Base-by-base conservation (phyloP, 2,888 invertebrate species). In the Athalia cordata region DNA sequence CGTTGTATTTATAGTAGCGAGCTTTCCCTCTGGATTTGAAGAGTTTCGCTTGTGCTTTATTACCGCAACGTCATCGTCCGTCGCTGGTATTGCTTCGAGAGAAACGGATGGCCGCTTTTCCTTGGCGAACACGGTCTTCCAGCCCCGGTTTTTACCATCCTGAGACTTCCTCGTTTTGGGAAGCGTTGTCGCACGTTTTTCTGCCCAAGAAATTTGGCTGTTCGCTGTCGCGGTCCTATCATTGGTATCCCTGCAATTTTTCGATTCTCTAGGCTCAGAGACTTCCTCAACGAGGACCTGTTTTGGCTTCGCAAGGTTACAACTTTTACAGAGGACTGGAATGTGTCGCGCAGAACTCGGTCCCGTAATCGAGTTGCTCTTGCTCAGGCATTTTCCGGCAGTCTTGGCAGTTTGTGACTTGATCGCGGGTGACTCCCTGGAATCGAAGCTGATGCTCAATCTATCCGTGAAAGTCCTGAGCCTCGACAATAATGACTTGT, bases 401-500 rank as follows among this genome's bases (percentile, higher is more conserved):
- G 84, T 85, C 70, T 88, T 87, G 59, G 81, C 82, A 43, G 83
- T 68, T 7, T 80, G 74, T 67, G 86, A 87, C 3, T 83, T 79
- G n/a, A 81, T 76, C 3, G 86, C 29, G 29, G 29, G 85, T 5
- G 89, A 81, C 13, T 91, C 92, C 81, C 89, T 91, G 43, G 88
- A 87, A 76, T 91, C 92, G 80, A 91, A 89, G 62, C 92, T 92
- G 78, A 92, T 89, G 79, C 91, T 91, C 80, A 92, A 86, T 29
- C 92, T 89, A 84, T 93, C 93, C 4, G 93, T 92, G 79, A 93
- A 91, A 76, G 92, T 92, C 55, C 92, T 90, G 78, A 93, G 87
- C 29, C 92, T 90, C 11, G 92, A 90, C 57, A 93, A 87, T 78
- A 93, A 85, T 0, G 92, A 92, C 78, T 89, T 90, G 82, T 91